Evolutionary conservation across 2,888 invertebrate genomes (phyloP).

Genomic region (Scaptomyza tumidula): DNA sequence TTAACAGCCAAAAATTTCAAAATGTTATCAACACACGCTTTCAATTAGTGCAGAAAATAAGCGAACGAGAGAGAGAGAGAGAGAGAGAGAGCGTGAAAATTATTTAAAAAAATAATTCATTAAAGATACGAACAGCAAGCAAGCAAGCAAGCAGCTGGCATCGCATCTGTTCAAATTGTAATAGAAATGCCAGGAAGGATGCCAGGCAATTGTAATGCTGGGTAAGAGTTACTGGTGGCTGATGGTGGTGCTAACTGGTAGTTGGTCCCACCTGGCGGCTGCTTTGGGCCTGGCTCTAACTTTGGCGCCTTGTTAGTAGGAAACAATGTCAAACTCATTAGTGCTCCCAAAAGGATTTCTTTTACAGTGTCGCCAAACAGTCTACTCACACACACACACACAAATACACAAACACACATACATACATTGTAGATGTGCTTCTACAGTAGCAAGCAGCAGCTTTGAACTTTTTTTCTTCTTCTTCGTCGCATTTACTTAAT

Average conservation of each 20-base stretch:
- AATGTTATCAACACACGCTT: slow-evolving; percentile 67
- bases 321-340: slow-evolving; percentile 82
- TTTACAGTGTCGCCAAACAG: slow-evolving; percentile 69
- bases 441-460: slow-evolving; percentile 57
- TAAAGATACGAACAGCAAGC: slow-evolving; percentile 43
- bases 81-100: neutral
- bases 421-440: slow-evolving; percentile 44
- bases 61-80: neutral
- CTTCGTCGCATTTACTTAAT: slow-evolving; percentile 73
- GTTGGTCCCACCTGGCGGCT: slow-evolving; percentile 33
- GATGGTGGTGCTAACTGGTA: slow-evolving; percentile 11
- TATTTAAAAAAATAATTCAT: slow-evolving; percentile 55
- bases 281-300: slow-evolving; percentile 58
- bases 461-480: slow-evolving; percentile 72
- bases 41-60: slow-evolving; percentile 70
- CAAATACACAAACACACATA: slow-evolving; percentile 32
- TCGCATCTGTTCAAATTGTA: slow-evolving; percentile 63
- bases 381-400: slow-evolving; percentile 50
- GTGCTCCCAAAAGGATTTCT: slow-evolving; percentile 80
- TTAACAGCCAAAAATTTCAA: slow-evolving; percentile 50
- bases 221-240: slow-evolving; percentile 18
- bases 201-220: slow-evolving; percentile 67
- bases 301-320: slow-evolving; percentile 78
- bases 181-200: slow-evolving; percentile 73
- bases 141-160: slow-evolving; percentile 23